Percentiles rank a stretch among this genome's conserved stretches.
Evolutionary conservation across 1,140 invertebrate species (phyloP).

Genomic region (Myzus persicae): DNA sequence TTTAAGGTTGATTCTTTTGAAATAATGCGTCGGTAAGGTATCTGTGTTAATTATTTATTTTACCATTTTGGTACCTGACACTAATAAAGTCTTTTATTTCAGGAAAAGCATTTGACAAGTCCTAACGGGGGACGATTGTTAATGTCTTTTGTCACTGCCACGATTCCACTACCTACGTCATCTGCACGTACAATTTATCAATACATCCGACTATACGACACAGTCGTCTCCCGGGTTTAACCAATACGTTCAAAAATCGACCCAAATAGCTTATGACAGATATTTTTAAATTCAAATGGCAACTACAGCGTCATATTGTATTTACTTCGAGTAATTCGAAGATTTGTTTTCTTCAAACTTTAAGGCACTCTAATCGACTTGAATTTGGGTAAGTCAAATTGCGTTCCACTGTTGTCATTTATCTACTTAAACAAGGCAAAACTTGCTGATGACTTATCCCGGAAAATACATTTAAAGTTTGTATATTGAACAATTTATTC

Average conservation of each 20-base stretch:
- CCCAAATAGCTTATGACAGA: neutral
- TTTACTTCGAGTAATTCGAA: neutral
- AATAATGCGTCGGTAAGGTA: neutral
- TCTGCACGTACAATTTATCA: neutral
- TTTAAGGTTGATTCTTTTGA: neutral
- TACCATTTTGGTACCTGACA: neutral
- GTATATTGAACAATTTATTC: neutral
- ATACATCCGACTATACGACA: neutral
- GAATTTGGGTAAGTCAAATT: neutral
- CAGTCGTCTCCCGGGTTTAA: neutral
- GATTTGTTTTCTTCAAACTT: neutral
- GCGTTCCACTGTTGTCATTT: neutral
- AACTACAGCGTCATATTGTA: neutral
- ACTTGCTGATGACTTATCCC: neutral
- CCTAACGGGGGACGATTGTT: neutral
- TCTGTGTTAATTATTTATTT: neutral
- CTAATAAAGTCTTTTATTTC: slow-evolving; percentile 15
- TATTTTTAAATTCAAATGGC: neutral
- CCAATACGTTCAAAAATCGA: neutral
- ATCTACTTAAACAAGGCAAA: neutral
- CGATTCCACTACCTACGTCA: neutral
- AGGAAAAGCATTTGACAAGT: slow-evolving; percentile 1
- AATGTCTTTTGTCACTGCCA: neutral
- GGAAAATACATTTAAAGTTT: neutral
- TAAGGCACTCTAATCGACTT: neutral